Evolutionary conservation across 2,888 invertebrate species (phyloP).

Genomic region (Leptinotarsa peninsularis): DNA sequence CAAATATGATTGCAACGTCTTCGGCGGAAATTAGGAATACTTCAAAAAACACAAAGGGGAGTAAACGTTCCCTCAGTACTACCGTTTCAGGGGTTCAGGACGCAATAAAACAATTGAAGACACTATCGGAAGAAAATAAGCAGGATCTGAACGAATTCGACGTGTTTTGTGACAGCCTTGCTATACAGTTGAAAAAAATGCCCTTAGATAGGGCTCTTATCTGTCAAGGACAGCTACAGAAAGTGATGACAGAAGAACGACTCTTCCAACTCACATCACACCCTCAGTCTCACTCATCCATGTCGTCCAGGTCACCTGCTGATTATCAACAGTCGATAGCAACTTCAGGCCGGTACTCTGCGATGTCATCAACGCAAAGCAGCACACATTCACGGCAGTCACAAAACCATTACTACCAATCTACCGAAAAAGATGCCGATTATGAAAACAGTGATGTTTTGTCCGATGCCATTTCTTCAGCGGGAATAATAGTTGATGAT

Average conservation of each 20-base stretch:
- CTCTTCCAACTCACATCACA: slow-evolving; percentile 25
- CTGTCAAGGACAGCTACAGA: slow-evolving; percentile 41
- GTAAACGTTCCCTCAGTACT: not conserved
- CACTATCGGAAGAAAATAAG: slow-evolving; percentile 5
- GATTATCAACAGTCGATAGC: slow-evolving; percentile 14
- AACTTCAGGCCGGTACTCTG: slow-evolving; percentile 10
- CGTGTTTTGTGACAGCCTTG: slow-evolving; percentile 38
- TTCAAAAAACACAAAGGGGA: not conserved
- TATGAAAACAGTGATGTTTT: slow-evolving; percentile 5
- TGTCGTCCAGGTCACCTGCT: slow-evolving; percentile 11
- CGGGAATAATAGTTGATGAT: not conserved
- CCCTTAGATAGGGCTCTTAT: slow-evolving; percentile 37
- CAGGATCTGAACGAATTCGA: slow-evolving; percentile 29
- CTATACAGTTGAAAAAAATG: slow-evolving; percentile 39
- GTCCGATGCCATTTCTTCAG: not conserved
- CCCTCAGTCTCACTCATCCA: not conserved
- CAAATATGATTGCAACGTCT: not conserved
- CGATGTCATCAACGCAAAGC: not conserved
- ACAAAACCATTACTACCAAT: not conserved
- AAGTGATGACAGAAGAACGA: slow-evolving; percentile 31
- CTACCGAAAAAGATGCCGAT: not conserved
- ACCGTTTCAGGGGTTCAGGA: not conserved
- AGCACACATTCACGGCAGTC: slow-evolving; percentile 14
- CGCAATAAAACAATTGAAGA: not conserved
- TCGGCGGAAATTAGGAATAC: not conserved